phyloP scores from a whole-genome alignment of 2,797 vertebrate species.

The Sylvilagus floridanus region DNA sequence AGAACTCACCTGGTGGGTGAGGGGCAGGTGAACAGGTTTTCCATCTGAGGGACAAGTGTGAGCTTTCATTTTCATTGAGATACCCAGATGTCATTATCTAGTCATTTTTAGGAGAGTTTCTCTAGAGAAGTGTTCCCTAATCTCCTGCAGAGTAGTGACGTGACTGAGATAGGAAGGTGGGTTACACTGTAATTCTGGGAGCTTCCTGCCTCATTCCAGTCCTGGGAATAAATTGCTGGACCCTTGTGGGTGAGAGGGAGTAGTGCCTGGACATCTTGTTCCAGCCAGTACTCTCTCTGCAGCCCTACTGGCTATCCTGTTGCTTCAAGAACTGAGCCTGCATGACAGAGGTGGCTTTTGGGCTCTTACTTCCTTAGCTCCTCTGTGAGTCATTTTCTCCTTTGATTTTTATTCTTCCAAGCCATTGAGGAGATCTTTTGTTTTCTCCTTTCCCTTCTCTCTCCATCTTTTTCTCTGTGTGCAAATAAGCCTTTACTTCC shows the following conservation, averaged over 20 bases:
- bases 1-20: no score
- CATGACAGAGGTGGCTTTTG: neutral
- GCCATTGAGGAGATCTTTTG: neutral
- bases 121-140: neutral
- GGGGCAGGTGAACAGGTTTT: no score
- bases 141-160: neutral
- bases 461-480: neutral
- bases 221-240: neutral
- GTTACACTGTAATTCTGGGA: neutral
- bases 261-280: neutral
- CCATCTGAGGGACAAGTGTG: no score
- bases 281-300: neutral
- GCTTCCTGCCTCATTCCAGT: neutral
- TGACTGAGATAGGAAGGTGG: neutral
- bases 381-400: neutral
- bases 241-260: rapidly evolving
- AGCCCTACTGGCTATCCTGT: neutral
- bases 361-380: no score
- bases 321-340: no score
- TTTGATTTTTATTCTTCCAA: neutral
- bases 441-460: neutral
- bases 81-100: neutral
- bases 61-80: neutral
- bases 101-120: neutral
- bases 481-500: neutral